Evolutionary conservation across 2,113 vertebrate genomes (phyloP).

Genomic region (Megatriorchis doriae): DNA sequence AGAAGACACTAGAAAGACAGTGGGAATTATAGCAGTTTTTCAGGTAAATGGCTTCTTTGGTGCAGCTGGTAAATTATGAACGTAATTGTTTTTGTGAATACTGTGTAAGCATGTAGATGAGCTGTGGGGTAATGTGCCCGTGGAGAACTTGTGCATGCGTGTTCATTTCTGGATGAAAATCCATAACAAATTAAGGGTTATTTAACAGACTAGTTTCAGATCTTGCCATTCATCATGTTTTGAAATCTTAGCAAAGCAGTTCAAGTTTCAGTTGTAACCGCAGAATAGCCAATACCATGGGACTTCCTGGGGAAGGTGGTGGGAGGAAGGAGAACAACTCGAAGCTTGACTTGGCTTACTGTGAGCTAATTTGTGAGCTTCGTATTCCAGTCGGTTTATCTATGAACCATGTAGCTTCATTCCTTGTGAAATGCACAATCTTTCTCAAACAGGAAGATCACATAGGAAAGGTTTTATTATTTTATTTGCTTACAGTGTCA

Average conservation of each 20-base stretch:
- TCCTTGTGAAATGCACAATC: background rate
- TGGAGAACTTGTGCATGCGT: background rate
- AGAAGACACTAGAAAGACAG: constrained; percentile 51
- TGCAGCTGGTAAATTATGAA: background rate
- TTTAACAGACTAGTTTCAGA: background rate
- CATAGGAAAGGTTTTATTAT: background rate
- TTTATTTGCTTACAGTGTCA: background rate
- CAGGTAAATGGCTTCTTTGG: constrained; percentile 69
- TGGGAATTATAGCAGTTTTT: constrained; percentile 53
- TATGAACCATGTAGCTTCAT: background rate
- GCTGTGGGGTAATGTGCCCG: background rate
- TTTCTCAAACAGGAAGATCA: background rate
- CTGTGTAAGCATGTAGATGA: background rate
- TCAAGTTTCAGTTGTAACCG: background rate
- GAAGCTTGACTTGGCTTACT: background rate
- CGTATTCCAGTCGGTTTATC: background rate
- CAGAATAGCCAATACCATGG: background rate
- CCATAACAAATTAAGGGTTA: background rate
- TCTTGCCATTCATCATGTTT: background rate
- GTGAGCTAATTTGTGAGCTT: background rate
- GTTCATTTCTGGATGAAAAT: background rate
- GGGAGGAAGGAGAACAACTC: background rate
- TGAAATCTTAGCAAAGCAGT: background rate
- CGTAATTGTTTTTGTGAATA: background rate
- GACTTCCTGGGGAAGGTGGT: background rate